phyloP scores from a whole-genome alignment of 2,797 vertebrate genomes.

The Mormyrops attenuatus region DNA sequence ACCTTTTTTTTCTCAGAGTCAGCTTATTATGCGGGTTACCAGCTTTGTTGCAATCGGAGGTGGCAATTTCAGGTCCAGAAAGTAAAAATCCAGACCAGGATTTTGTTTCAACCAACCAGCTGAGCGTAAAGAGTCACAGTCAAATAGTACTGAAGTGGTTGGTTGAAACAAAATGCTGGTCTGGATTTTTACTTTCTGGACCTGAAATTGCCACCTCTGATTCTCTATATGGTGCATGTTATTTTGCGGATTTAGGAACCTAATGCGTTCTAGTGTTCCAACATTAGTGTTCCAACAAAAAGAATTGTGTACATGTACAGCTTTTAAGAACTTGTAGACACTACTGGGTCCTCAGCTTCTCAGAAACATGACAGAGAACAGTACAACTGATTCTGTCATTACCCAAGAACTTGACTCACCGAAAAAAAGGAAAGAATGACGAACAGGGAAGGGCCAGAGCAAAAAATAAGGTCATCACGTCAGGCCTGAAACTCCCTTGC shows the following conservation, averaged over 20 bases:
- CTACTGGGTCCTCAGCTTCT: background rate
- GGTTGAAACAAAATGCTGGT: no score
- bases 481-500: constrained; percentile 3
- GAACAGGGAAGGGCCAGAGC: background rate
- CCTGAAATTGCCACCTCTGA: no score
- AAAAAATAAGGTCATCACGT: background rate
- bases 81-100: no score
- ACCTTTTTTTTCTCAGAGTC: background rate
- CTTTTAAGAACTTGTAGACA: background rate
- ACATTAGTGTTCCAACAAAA: background rate
- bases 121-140: no score
- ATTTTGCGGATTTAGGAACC: background rate
- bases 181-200: no score
- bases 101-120: no score
- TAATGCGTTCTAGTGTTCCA: background rate
- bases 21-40: background rate
- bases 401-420: background rate
- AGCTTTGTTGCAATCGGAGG: background rate
- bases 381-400: background rate
- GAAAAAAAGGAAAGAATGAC: background rate
- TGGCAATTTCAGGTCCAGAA: no score
- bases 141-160: no score
- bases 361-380: background rate
- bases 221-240: background rate
- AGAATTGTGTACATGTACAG: background rate